These are phyloP conservation scores for Drepana arcuata DNA, from an alignment of 1,140 invertebrate species.

Conservation along the genomic window DNA sequence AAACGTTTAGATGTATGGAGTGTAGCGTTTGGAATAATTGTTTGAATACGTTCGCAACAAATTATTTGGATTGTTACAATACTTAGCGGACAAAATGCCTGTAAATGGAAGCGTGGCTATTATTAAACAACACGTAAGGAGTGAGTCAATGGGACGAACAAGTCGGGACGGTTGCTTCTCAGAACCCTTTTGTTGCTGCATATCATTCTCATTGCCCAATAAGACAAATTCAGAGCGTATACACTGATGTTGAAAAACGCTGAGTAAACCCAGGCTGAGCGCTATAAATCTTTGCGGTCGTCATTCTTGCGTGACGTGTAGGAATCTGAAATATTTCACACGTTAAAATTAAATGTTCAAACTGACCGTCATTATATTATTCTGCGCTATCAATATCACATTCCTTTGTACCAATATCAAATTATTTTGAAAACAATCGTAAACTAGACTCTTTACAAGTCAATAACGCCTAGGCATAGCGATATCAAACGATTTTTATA, in stretches of 20 bases:
- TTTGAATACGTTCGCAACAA: background rate
- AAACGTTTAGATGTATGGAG: background rate
- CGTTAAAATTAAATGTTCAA: background rate
- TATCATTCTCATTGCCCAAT: constrained; percentile 61
- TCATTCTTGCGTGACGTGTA: too few relatives aligned
- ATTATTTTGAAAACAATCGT: background rate
- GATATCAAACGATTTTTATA: too few relatives aligned
- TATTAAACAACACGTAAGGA: constrained; percentile 50
- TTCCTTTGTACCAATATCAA: background rate
- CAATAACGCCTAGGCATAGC: too few relatives aligned
- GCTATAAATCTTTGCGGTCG: background rate
- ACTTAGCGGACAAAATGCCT: constrained; percentile 29
- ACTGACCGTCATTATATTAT: background rate
- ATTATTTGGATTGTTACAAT: constrained; percentile 21
- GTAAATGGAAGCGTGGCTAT: constrained; percentile 43
- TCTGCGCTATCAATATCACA: background rate
- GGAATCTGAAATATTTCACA: too few relatives aligned
- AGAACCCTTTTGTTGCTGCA: constrained; percentile 60
- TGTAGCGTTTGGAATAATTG: too few relatives aligned
- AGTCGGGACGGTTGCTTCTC: constrained; percentile 43
- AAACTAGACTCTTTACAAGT: too few relatives aligned
- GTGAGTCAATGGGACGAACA: constrained; percentile 54
- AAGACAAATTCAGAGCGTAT: constrained; percentile 37
- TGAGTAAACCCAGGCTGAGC: background rate
- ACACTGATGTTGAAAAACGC: constrained; percentile 15